Evolutionary conservation across 2,888 invertebrate species (phyloP).

Genomic region (Cabera pusaria): DNA sequence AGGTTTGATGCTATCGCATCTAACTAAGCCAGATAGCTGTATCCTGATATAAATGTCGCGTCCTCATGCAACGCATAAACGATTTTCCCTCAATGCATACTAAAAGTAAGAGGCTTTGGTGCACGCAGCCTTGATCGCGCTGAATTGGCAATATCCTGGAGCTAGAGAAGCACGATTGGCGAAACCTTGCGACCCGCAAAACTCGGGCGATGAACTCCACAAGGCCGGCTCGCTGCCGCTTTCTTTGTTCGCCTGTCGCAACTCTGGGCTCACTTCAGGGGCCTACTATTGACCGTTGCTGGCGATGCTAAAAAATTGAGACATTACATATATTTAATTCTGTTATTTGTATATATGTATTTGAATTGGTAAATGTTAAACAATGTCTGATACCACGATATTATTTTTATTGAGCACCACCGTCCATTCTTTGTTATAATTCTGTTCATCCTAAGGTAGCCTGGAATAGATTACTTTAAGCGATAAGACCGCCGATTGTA

Average conservation of each 20-base stretch:
- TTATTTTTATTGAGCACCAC: no score
- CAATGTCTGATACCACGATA: no score
- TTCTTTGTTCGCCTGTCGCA: constrained; percentile 81
- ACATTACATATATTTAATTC: no score
- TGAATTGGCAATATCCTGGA: constrained; percentile 83
- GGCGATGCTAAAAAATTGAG: no score
- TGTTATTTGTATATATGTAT: no score
- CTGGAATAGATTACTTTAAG: no score
- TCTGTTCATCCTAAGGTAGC: no score
- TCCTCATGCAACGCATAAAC: constrained; percentile 35
- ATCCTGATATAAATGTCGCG: neutral
- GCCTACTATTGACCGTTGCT: constrained; percentile 10
- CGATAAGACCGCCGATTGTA: no score
- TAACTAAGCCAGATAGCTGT: no score
- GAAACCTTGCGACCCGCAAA: constrained; percentile 82
- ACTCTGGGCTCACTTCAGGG: constrained; percentile 53
- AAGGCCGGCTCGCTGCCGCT: constrained; percentile 76
- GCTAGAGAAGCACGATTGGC: constrained; percentile 80
- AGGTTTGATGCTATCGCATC: no score
- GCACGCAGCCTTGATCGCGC: constrained; percentile 74
- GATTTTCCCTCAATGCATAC: constrained; percentile 53
- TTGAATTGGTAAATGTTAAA: no score
- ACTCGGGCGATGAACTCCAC: constrained; percentile 80
- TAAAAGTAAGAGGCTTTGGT: constrained; percentile 75
- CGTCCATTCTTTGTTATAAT: no score